Base-by-base conservation (phyloP, 2,797 vertebrate genomes). In the Gadopsis marmoratus region DNA sequence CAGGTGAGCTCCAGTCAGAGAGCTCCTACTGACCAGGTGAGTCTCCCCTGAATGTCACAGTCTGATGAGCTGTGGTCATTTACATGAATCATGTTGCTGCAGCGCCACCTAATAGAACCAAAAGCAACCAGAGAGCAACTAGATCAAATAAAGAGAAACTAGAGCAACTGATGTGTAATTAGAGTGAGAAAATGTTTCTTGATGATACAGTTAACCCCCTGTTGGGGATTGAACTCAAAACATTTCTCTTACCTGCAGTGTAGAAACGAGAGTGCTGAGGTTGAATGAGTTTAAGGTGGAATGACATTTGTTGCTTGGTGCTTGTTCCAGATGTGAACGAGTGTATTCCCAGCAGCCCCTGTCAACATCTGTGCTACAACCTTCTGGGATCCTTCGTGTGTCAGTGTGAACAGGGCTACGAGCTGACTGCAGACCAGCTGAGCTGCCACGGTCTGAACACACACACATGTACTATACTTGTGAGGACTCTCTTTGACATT, bases 281-380 rank as follows among this genome's bases (percentile, higher is more conserved):
- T 35, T 0, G 35, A 35, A 43, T 16, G 41, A 43, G 35, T 7
- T 41, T n/a, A 59, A 43, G 33, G 33, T 4, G 48, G 45, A 50
- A 35, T 4, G 11, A 4, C 21, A 37, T 37, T 5, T 35, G 19
- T 31, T 21, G 47, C 21, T 51, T 54, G 53, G 14, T 47, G 26
- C 14, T 33, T n/a, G 13, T 60, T 60, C 9, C 31, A 71, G 69
- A 60, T 60, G 69, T 71, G 45, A 71, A 71, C 11, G 55, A 71
- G 21, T 71, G 69, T 12, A 31, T 39, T 93, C 94, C 85, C 45
- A 94, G 92, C 83, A 96, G 95, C 80, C 96, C 96, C 0, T 97
- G 97, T 76, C 95, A 96, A 60, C 96, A 97, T 54, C 95, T 96
- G 79, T 97, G 96, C 88, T 96, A 96, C 91, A 97, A 97, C 72